phyloP scores from a whole-genome alignment of 2,113 vertebrate genomes.

The Pomatostomus ruficeps region DNA sequence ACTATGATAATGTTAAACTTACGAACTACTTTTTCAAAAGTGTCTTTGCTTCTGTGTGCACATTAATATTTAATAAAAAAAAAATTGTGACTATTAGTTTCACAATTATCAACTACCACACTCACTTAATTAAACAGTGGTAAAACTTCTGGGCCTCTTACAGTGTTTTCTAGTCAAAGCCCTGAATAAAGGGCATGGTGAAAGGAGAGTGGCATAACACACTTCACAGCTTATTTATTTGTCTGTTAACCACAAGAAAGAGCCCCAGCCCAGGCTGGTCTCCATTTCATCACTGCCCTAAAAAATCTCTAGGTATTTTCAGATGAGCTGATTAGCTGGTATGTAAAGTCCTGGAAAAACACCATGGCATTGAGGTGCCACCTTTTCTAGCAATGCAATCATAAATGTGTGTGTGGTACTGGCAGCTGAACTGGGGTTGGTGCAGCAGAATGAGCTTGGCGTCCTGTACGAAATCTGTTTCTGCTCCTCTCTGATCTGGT shows the following conservation, averaged over 20 bases:
- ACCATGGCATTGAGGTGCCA: neutral
- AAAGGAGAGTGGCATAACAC: neutral
- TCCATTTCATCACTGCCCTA: neutral
- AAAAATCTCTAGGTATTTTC: neutral
- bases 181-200: neutral
- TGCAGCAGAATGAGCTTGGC: neutral
- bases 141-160: neutral
- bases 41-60: neutral
- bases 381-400: neutral
- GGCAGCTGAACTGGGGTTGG: neutral
- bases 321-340: neutral
- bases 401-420: rapidly evolving
- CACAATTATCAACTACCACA: neutral
- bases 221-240: neutral
- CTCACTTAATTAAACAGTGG: neutral
- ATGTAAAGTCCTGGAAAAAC: neutral
- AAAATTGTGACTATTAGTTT: neutral
- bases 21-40: neutral
- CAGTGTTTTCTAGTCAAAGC: neutral
- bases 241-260: neutral
- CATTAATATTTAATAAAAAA: neutral
- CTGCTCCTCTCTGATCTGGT: neutral
- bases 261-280: neutral
- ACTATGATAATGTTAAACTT: neutral
- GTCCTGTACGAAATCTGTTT: neutral